Percentiles rank a stretch among this genome's conserved stretches.
phyloP scores from a whole-genome alignment of 1,140 invertebrate genomes.

The Aphaenogaster rudis region DNA sequence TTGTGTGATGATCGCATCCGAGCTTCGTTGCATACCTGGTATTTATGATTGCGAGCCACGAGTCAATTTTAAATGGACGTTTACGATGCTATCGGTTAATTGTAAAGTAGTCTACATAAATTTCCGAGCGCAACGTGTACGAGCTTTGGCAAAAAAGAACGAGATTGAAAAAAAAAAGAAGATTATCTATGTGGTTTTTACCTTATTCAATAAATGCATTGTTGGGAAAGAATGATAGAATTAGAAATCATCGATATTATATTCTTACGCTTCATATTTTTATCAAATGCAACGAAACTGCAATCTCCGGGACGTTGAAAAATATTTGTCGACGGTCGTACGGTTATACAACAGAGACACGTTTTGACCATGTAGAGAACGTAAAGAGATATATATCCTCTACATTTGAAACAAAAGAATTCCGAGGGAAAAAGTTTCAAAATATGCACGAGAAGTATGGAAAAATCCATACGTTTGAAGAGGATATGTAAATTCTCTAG shows the following conservation, averaged over 20 bases:
- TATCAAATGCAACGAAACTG: not conserved
- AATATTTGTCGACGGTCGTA: not conserved
- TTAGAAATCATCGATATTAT: not conserved
- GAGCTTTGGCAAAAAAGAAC: not conserved
- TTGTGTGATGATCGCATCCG: constrained; percentile 44
- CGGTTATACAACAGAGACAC: not conserved
- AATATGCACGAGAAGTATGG: not conserved
- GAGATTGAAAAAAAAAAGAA: not conserved
- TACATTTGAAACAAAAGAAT: not conserved
- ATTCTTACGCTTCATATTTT: not conserved
- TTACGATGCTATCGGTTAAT: constrained; percentile 30
- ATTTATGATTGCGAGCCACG: constrained; percentile 46
- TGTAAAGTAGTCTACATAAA: not conserved
- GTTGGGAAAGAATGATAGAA: not conserved
- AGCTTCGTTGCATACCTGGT: constrained; percentile 19
- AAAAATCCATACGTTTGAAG: not conserved
- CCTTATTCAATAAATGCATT: not conserved
- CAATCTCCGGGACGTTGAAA: not conserved
- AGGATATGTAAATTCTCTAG: not conserved
- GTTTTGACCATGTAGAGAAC: not conserved
- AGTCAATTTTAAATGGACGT: constrained; percentile 32
- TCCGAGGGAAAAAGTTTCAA: not conserved
- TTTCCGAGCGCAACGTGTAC: not conserved
- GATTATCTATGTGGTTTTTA: not conserved
- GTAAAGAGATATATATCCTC: not conserved